Conservation (phyloP, 30 jellyfish, hydroid and myxozoan genomes). For the Hydractinia symbiolongicarpus region DNA sequence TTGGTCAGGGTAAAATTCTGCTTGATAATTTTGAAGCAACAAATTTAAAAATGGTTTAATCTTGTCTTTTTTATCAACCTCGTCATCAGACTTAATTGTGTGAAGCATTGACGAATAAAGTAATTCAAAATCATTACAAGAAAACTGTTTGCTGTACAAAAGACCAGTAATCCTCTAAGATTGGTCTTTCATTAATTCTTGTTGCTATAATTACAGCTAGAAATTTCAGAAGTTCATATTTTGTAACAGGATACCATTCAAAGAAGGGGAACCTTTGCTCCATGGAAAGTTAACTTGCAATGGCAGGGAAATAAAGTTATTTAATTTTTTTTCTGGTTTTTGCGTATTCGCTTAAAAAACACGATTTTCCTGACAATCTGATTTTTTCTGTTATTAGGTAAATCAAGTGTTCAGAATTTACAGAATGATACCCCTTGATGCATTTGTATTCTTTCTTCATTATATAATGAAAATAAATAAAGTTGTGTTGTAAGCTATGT, state of each 20-base stretch:
- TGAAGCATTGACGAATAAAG: constrained; percentile 28
- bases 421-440: too few species aligned
- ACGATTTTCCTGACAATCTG: too few species aligned
- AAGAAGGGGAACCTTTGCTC: neutral
- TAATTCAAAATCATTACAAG: neutral
- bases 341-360: too few species aligned
- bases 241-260: too few species aligned
- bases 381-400: too few species aligned
- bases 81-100: neutral
- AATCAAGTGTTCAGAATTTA: too few species aligned
- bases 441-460: too few species aligned
- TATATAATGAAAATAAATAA: too few species aligned
- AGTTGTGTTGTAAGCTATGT: too few species aligned
- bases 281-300: neutral
- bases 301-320: constrained; percentile 4
- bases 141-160: constrained; percentile 16
- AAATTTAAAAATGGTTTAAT: constrained; percentile 24
- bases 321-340: too few species aligned
- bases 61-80: constrained; percentile 9
- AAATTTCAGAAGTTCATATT: constrained; percentile 4
- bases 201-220: constrained; percentile 22
- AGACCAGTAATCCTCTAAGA: constrained; percentile 21
- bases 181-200: constrained; percentile 29
- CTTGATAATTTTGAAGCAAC: neutral
- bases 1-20: constrained; percentile 11